Evolutionary conservation across 2,113 vertebrate species (phyloP).

Genomic region (Chelonoidis abingdonii): DNA sequence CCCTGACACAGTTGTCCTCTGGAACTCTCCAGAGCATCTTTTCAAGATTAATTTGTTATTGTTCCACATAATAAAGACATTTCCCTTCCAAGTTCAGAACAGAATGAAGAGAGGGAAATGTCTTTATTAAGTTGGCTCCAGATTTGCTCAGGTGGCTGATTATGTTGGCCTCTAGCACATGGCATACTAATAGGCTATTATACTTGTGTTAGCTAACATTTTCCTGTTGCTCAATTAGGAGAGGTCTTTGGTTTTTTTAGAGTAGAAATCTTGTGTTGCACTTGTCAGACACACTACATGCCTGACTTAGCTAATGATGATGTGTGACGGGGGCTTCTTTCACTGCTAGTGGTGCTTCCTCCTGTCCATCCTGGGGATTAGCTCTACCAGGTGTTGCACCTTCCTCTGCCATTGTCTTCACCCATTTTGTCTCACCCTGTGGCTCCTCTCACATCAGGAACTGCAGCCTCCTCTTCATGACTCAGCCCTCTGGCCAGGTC

Average conservation of each 20-base stretch:
- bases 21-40: neutral
- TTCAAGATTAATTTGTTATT: neutral
- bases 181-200: neutral
- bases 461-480: neutral
- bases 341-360: no score
- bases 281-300: neutral
- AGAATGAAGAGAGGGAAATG: neutral
- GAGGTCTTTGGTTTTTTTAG: neutral
- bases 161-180: rapidly evolving
- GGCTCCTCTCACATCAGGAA: neutral
- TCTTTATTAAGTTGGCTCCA: neutral
- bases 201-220: neutral
- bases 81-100: neutral
- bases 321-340: no score
- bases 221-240: neutral
- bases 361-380: neutral
- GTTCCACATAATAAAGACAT: rapidly evolving
- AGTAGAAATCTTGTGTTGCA: neutral
- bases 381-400: neutral
- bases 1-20: neutral
- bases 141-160: neutral
- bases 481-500: neutral
- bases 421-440: neutral
- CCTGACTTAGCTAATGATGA: no score
- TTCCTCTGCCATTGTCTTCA: neutral